Evolutionary conservation across 2,113 vertebrate species (phyloP), one percentile per base, ranked within the genome.

Genomic region (Cacatua alba): DNA sequence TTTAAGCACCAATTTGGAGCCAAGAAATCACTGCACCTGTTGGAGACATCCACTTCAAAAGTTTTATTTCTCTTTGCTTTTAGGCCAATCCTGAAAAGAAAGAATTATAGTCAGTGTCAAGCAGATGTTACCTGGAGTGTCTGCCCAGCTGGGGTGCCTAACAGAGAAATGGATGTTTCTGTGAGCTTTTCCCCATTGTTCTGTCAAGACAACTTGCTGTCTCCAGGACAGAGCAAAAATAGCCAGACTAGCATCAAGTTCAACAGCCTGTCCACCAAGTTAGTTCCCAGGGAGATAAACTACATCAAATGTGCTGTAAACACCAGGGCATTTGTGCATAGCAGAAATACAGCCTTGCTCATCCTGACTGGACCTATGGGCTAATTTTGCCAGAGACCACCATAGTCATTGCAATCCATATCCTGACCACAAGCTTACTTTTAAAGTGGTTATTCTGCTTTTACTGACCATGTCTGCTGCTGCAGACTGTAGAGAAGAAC

Each of bases 131-230:
- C 98, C 98, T 97, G 98, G 98, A 14, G 98, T 99, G 95, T 99
- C 98, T 7, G 98, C 98, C 98, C 98, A 99, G 95, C 98, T 98
- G 0, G 98, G 98, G 63, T 98, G 98, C 98, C 98, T 98, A 28
- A 96, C 98, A 2, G 98, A 99, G 96, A 99, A 99, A 91, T 98
- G 98, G 87, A 98, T 94, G n/a, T 98, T 97, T 76, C 97, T 97
- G 97, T 98, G 97, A 75, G 95, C 92, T 44, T 88, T 63, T 11
- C 98, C 97, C 98, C 98, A 99, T 37, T 97, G 97, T 69, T 99
- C 98, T 2, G 98, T 99, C 92, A 98, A 70, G 59, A 98, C 97
- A 94, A 99, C 98, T 97, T 98, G 98, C 96, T 98, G 98, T 74
- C 99, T 98, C 99, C 98, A 96, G 39, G 24, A 76, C 10, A 79